These are phyloP conservation scores for Pentalonia nigronervosa DNA, from an alignment of 1,140 invertebrate species.

Conservation along the genomic window DNA sequence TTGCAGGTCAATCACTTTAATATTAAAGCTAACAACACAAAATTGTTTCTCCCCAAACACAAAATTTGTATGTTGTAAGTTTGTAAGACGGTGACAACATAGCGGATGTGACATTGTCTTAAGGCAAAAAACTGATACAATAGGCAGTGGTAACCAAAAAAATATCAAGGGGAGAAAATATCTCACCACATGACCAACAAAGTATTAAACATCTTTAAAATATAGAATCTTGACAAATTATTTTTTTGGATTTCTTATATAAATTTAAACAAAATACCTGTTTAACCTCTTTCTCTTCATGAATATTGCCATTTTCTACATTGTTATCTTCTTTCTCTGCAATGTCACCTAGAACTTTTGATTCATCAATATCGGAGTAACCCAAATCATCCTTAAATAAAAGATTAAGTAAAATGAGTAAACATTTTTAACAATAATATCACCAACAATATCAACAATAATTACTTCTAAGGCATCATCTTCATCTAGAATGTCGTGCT, in stretches of 20 bases:
- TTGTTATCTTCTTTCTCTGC: constrained; percentile 29
- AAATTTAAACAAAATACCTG: constrained; percentile 39
- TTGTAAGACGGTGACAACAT: too few relatives aligned
- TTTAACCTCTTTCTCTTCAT: constrained; percentile 22
- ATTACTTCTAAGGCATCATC: constrained; percentile 46
- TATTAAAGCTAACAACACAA: too few relatives aligned
- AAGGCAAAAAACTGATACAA: neutral
- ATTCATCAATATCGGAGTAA: constrained; percentile 51
- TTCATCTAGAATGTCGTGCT: constrained; percentile 53
- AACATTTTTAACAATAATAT: neutral
- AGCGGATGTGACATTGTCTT: too few relatives aligned
- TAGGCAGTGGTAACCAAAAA: neutral
- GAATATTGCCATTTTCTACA: constrained; percentile 34
- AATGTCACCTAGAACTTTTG: constrained; percentile 44
- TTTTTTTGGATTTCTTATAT: neutral
- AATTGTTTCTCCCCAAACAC: too few relatives aligned
- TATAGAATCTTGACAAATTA: neutral
- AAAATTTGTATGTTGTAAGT: too few relatives aligned
- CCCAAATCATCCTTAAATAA: constrained; percentile 45
- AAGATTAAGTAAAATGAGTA: neutral
- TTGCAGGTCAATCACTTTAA: too few relatives aligned
- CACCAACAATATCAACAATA: neutral
- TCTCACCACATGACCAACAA: neutral
- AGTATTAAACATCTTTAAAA: neutral
- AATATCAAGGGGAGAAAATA: neutral